A percentile compares a stretch with the other conserved stretches of the same genome.
phyloP scores from a whole-genome alignment of 2,888 invertebrate species.

The Ophion costatus region DNA sequence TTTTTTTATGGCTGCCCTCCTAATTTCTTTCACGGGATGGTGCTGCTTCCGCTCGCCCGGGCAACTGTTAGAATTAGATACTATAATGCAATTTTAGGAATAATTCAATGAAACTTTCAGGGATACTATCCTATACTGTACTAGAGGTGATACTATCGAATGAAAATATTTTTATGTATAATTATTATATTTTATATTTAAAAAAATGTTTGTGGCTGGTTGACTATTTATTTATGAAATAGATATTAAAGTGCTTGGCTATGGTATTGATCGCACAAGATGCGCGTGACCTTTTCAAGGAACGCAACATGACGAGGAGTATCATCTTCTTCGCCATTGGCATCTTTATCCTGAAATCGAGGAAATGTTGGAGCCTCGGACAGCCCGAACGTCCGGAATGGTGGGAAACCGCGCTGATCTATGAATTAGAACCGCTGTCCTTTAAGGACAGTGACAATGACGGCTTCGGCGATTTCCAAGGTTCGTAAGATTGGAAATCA shows the following conservation, averaged over 20 bases:
- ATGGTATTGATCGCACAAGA: not conserved
- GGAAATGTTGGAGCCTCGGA: slow-evolving; percentile 8
- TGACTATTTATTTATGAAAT: not conserved
- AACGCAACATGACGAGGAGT: slow-evolving; percentile 20
- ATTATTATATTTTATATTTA: too few relatives aligned
- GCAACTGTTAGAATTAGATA: too few relatives aligned
- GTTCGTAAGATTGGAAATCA: slow-evolving; percentile 65
- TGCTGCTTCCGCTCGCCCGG: too few relatives aligned
- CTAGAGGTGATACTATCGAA: too few relatives aligned
- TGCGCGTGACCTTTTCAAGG: not conserved
- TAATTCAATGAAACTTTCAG: too few relatives aligned
- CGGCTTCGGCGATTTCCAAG: slow-evolving; percentile 76
- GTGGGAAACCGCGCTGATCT: slow-evolving; percentile 76
- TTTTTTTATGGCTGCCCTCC: too few relatives aligned
- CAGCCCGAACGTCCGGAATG: slow-evolving; percentile 69
- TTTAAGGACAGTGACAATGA: slow-evolving; percentile 77
- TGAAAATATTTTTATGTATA: too few relatives aligned
- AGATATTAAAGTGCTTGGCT: not conserved
- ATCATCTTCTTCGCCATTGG: slow-evolving; percentile 4
- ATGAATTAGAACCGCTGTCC: slow-evolving; percentile 76
- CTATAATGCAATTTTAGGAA: too few relatives aligned
- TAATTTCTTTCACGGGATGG: too few relatives aligned
- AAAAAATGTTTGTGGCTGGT: too few relatives aligned
- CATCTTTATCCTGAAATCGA: slow-evolving; percentile 26
- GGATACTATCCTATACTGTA: too few relatives aligned